A percentile compares a stretch with the other conserved stretches of the same genome.
These are phyloP conservation scores for Gymnopithys bicolor DNA, from an alignment of 2,797 vertebrate genomes.

Conservation along the genomic window DNA sequence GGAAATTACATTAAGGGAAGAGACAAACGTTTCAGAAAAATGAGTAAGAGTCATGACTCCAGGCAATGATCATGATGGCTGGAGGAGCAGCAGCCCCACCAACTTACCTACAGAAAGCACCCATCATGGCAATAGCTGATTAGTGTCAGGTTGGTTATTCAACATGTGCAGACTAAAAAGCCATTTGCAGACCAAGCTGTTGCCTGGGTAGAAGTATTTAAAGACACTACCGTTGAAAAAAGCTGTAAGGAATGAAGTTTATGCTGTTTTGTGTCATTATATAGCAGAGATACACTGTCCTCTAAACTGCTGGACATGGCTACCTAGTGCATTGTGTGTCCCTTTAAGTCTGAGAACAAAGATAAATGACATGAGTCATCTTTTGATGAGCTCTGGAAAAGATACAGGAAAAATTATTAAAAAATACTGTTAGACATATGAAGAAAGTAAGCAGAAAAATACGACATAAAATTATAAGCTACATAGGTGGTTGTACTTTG, in stretches of 20 bases:
- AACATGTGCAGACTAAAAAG: neutral
- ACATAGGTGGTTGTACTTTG: neutral
- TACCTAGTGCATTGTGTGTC: neutral
- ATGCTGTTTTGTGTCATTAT: neutral
- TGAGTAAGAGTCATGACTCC: neutral
- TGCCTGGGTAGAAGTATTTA: neutral
- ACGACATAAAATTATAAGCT: neutral
- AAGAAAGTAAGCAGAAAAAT: neutral
- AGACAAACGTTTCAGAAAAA: neutral
- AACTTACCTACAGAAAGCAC: neutral
- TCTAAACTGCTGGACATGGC: neutral
- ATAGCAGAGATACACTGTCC: neutral
- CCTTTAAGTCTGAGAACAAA: neutral
- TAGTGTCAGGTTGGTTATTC: neutral
- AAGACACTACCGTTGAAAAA: neutral
- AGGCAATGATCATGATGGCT: neutral
- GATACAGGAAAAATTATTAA: neutral
- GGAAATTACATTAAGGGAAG: neutral
- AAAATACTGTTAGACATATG: neutral
- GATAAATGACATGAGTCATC: neutral
- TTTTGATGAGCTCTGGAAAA: neutral
- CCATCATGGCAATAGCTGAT: neutral
- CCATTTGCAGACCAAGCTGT: neutral
- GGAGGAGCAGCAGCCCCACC: neutral
- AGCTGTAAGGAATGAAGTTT: neutral